These are phyloP conservation scores for Thyatira batis DNA, from an alignment of 2,888 invertebrate genomes.

Conservation along the genomic window DNA sequence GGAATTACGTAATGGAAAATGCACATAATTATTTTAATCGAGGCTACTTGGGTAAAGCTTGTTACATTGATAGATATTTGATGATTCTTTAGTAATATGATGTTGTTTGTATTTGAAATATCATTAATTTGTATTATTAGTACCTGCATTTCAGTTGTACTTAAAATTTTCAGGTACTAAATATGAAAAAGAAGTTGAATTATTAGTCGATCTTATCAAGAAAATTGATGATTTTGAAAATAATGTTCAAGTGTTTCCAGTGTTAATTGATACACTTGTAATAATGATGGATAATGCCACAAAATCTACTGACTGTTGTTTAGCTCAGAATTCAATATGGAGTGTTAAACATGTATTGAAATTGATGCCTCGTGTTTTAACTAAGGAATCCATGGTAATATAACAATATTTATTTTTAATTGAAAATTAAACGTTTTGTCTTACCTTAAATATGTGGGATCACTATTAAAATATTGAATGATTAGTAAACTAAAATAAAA, in stretches of 20 bases:
- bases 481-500: no score
- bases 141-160: background rate
- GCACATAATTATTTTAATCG: slow-evolving; percentile 37
- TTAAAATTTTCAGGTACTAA: slow-evolving; percentile 24
- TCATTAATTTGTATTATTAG: background rate
- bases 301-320: slow-evolving; percentile 17
- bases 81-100: slow-evolving; percentile 75
- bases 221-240: slow-evolving; percentile 29
- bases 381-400: slow-evolving; percentile 19
- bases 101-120: slow-evolving; percentile 39
- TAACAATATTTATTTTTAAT: background rate
- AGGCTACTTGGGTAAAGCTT: slow-evolving; percentile 62
- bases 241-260: slow-evolving; percentile 32
- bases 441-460: no score
- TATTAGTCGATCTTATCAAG: slow-evolving; percentile 30
- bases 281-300: slow-evolving; percentile 32
- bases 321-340: slow-evolving; percentile 32
- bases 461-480: no score
- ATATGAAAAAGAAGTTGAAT: slow-evolving; percentile 31
- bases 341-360: slow-evolving; percentile 42
- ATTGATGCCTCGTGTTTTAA: slow-evolving; percentile 26
- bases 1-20: slow-evolving; percentile 10
- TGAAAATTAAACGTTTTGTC: no score
- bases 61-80: slow-evolving; percentile 53
- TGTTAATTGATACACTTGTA: slow-evolving; percentile 40